Base-by-base conservation (phyloP, 1,140 invertebrate species). In the Brachionus koreanus region DNA sequence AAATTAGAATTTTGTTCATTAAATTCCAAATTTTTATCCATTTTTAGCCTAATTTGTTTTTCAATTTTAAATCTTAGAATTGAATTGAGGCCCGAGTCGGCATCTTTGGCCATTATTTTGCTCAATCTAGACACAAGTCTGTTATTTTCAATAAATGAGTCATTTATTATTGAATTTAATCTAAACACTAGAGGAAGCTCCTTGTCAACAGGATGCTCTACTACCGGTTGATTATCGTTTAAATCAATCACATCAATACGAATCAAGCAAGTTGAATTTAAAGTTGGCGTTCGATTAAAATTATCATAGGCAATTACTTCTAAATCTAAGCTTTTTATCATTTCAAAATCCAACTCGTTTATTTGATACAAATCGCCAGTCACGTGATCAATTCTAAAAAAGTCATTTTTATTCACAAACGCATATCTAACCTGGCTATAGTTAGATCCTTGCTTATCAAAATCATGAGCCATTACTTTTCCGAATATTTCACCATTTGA, bases 211-310 rank as follows among this genome's bases (percentile, higher is more conserved):
- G 76, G 76, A 29, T 13, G 19, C 19, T n/a, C 10, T 33, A 79
- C 16, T 19, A 25, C 2, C 10, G 76, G 76, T 33, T 25, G 9
- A 33, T 79, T 57, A 19, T 79, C 76, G 5, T 79, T 79, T 37
- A 61, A 42, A 65, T 79, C 76, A 42, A 79, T 57, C 1, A 79
- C 49, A 29, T 79, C 49, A 57, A 79, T 35, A 2, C n/a, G 76
- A 37, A 79, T 9, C 19, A 79, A 29, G 42, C 76, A 79, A 29
- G 46, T 79, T 61, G 76, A 79, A 79, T 79, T 79, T 19, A 79
- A 42, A 42, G 29, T 79, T 37, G 76, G 76, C 3, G 46, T 79
- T 19, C 43, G 33, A 61, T 79, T 79, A 42, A 79, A 79, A 79
- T 79, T 79, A 37, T 79, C 76, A 61, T 61, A 79, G 10, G 49